Conservation (phyloP, 2,888 invertebrate genomes). For the Drosophila limbata region DNA sequence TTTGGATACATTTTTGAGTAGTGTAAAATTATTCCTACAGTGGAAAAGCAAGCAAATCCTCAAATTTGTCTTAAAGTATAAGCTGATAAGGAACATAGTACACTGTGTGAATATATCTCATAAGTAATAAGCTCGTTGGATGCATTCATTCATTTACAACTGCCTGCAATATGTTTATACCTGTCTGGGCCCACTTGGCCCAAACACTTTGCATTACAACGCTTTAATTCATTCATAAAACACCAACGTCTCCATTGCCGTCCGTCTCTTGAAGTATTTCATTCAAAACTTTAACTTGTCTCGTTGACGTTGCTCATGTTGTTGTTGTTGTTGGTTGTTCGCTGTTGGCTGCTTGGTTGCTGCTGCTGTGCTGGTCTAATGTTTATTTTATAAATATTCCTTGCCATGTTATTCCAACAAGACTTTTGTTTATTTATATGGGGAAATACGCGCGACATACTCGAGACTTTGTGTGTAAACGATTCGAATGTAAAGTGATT, state of each 20-base stretch:
- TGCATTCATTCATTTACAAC: constrained; percentile 28
- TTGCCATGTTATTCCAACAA: constrained; percentile 75
- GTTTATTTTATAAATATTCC: constrained; percentile 77
- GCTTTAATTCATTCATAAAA: constrained; percentile 58
- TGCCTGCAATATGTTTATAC: constrained; percentile 25
- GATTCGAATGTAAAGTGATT: constrained; percentile 39
- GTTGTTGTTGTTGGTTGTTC: constrained; percentile 23
- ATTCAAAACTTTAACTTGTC: constrained; percentile 58
- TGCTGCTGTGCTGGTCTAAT: constrained; percentile 60
- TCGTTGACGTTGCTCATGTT: constrained; percentile 14
- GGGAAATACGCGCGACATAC: constrained; percentile 72
- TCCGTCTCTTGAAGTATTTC: constrained; percentile 37
- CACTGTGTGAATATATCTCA: neutral
- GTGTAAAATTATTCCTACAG: too few relatives aligned
- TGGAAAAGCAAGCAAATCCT: too few relatives aligned
- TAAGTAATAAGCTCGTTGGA: neutral
- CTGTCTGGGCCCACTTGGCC: constrained; percentile 25
- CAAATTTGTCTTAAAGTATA: too few relatives aligned
- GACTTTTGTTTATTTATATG: constrained; percentile 75
- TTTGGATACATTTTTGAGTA: neutral
- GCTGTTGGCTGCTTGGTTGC: constrained; percentile 15
- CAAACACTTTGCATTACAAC: constrained; percentile 40
- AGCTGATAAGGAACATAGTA: too few relatives aligned
- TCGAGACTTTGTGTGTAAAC: constrained; percentile 54
- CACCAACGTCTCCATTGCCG: constrained; percentile 32